These are phyloP conservation scores for Phrynosoma blainvillii DNA, from an alignment of 2,113 vertebrate genomes.

Conservation along the genomic window DNA sequence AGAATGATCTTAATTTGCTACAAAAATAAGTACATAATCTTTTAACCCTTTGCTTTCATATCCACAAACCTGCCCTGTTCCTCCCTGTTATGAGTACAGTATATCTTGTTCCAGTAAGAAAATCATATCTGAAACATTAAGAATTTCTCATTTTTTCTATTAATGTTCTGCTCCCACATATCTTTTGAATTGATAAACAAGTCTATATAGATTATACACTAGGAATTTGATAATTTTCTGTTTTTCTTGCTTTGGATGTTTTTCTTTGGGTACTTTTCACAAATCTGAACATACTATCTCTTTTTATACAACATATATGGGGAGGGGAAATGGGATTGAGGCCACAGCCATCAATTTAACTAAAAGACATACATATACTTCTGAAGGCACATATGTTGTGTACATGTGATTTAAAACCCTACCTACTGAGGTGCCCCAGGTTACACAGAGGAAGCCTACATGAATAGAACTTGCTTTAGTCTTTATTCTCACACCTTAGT, in stretches of 20 bases:
- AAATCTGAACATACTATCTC: background rate
- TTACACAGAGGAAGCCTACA: background rate
- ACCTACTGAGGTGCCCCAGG: background rate
- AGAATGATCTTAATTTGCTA: background rate
- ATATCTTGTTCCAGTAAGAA: background rate
- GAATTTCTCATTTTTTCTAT: constrained; percentile 34
- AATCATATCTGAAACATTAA: constrained; percentile 32
- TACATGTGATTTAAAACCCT: background rate
- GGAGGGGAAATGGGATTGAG: background rate
- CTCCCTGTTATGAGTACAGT: background rate
- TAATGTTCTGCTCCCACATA: constrained; percentile 39
- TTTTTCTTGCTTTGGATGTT: constrained; percentile 62
- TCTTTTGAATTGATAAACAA: constrained; percentile 2
- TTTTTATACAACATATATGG: background rate
- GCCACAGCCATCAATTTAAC: background rate
- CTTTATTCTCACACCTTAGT: background rate
- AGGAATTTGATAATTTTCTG: constrained; percentile 42
- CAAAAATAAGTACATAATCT: background rate
- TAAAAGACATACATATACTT: background rate
- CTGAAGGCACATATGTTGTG: too few relatives aligned
- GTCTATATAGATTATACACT: background rate
- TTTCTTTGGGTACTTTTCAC: constrained; percentile 48
- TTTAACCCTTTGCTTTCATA: background rate
- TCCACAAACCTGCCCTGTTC: background rate
- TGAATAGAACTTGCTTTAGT: too few relatives aligned